phyloP scores from a whole-genome alignment of 2,113 vertebrate genomes.

The Syngnathus floridae region DNA sequence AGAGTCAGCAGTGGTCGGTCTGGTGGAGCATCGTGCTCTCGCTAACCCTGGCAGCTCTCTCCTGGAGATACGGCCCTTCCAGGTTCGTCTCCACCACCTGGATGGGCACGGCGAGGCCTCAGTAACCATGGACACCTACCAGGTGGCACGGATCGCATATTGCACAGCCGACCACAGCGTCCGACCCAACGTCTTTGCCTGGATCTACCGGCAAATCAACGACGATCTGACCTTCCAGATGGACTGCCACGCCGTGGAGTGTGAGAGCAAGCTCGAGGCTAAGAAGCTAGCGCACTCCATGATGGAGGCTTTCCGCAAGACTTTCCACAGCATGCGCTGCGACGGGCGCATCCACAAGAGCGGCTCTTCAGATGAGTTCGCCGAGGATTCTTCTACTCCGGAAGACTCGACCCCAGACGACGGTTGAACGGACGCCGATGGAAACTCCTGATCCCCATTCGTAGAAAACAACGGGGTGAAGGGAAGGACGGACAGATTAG shows the following conservation, averaged over 20 bases:
- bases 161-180: slow-evolving; percentile 96
- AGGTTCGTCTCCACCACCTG: slow-evolving; percentile 93
- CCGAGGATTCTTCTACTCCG: slow-evolving; percentile 83
- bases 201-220: slow-evolving; percentile 98
- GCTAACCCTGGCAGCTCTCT: slow-evolving; percentile 74
- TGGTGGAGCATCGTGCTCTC: slow-evolving; percentile 80
- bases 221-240: slow-evolving; percentile 98
- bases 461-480: slow-evolving; percentile 53
- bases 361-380: slow-evolving; percentile 83
- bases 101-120: slow-evolving; percentile 84
- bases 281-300: slow-evolving; percentile 97
- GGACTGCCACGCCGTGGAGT: slow-evolving; percentile 97
- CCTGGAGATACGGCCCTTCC: slow-evolving; percentile 95
- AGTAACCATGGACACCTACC: slow-evolving; percentile 93
- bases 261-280: slow-evolving; percentile 94
- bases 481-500: slow-evolving; percentile 55
- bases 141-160: slow-evolving; percentile 97
- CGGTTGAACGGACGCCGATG: slow-evolving; percentile 46
- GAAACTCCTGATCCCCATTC: slow-evolving; percentile 38
- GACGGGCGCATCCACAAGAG: slow-evolving; percentile 93
- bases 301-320: slow-evolving; percentile 99
- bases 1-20: slow-evolving; percentile 87
- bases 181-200: slow-evolving; percentile 93
- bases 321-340: slow-evolving; percentile 97
- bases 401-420: slow-evolving; percentile 71